phyloP scores from a whole-genome alignment of 30 jellyfish, hydroid and myxozoan genomes.

The Aurelia aurita region DNA sequence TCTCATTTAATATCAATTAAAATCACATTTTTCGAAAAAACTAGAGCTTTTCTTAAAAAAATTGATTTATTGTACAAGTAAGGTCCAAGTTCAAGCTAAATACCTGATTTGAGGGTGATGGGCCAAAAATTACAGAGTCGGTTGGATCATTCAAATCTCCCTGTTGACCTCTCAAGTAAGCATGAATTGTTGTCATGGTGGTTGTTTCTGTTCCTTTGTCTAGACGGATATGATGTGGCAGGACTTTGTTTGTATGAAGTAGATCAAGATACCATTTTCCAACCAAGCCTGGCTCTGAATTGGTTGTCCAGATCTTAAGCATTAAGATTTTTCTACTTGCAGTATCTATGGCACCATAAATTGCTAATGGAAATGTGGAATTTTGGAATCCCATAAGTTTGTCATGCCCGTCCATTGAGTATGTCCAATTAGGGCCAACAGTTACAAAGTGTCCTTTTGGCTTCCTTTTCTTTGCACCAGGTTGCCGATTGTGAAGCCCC shows the following conservation, averaged over 20 bases:
- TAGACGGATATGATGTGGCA: conserved; percentile 16
- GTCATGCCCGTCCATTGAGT: conserved; percentile 73
- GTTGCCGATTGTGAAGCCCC: conserved; percentile 17
- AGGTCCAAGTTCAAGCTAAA: too few species aligned
- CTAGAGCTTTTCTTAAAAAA: too few species aligned
- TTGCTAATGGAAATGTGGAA: conserved; percentile 67
- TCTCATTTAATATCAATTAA: too few species aligned
- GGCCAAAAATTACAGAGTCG: conserved; percentile 63
- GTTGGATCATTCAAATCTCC: conserved; percentile 35
- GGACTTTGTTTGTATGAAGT: conserved; percentile 16
- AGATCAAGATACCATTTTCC: conserved; percentile 75
- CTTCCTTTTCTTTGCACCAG: conserved; percentile 17
- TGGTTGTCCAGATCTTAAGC: too few species aligned
- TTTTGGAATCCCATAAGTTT: conserved; percentile 77
- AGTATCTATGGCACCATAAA: conserved; percentile 73
- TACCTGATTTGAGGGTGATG: conserved; percentile 69
- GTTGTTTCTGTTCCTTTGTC: conserved; percentile 81
- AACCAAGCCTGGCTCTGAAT: conserved; percentile 61
- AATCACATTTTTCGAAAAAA: too few species aligned
- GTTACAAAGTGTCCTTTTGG: conserved; percentile 37
- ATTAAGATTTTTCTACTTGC: conserved; percentile 61
- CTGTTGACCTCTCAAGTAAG: conserved; percentile 22
- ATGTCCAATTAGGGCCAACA: conserved; percentile 40
- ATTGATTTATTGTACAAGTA: too few species aligned
- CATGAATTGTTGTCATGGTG: conserved; percentile 58